A percentile compares a stretch with the other conserved stretches of the same genome.
Conservation (phyloP, 2,888 invertebrate species). For the Adela reaumurella region DNA sequence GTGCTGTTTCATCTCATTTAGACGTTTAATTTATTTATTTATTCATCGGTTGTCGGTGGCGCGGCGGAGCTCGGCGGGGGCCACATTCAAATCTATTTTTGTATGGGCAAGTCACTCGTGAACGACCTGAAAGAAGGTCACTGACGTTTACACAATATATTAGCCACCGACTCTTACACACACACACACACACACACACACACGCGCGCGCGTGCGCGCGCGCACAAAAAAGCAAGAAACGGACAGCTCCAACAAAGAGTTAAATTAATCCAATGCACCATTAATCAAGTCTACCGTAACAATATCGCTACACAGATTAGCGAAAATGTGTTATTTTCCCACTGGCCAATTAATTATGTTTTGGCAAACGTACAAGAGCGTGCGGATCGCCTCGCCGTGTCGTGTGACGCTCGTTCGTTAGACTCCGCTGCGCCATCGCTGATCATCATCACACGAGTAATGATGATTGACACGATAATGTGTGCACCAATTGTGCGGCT, state of each 20-base stretch:
- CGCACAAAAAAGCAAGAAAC: neutral
- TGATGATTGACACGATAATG: neutral
- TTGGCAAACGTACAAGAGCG: conserved; percentile 28
- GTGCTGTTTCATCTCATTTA: neutral
- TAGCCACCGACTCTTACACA: neutral
- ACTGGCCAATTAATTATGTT: conserved; percentile 50
- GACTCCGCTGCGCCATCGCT: no score
- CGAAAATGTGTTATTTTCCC: conserved; percentile 50
- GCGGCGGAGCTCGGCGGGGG: neutral
- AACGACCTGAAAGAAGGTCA: neutral
- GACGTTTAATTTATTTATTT: neutral
- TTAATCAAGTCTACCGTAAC: neutral
- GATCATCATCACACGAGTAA: neutral
- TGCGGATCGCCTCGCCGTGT: neutral
- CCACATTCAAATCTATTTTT: neutral
- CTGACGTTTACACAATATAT: neutral
- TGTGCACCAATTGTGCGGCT: neutral
- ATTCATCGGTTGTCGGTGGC: neutral
- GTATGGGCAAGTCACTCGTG: neutral
- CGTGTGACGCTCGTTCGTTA: neutral
- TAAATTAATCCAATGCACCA: neutral
- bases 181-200: neutral
- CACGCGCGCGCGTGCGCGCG: neutral
- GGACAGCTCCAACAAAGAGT: neutral
- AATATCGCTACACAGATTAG: conserved; percentile 22